Evolutionary conservation across 2,797 vertebrate genomes (phyloP).

Genomic region (Pangasius larnaudii): DNA sequence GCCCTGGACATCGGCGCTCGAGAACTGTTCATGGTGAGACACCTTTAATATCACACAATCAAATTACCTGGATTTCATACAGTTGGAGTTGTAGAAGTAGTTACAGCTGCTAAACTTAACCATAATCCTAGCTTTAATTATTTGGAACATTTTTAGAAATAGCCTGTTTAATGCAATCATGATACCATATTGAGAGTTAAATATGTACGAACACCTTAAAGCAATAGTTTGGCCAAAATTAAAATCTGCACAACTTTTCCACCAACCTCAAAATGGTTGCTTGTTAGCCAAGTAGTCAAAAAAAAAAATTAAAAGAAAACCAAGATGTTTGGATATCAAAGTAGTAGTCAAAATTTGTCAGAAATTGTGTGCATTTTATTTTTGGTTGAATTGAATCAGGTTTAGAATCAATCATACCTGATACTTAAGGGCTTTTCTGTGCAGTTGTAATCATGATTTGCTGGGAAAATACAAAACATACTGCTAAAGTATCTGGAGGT

Average conservation of each 20-base stretch:
- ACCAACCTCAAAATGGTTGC: no score
- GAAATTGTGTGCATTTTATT: no score
- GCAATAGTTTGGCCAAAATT: no score
- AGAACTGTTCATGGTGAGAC: conserved; percentile 88
- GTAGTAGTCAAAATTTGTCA: no score
- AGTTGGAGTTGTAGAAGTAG: neutral
- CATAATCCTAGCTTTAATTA: neutral
- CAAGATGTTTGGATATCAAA: no score
- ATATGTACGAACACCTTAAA: neutral
- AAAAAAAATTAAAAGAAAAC: no score
- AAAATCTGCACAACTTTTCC: no score
- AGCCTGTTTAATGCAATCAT: neutral
- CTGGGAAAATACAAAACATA: neutral
- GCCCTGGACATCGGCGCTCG: conserved; percentile 89
- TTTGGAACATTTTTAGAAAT: neutral
- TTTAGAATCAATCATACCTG: neutral
- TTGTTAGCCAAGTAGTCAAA: no score
- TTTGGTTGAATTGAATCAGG: no score
- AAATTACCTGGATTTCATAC: neutral
- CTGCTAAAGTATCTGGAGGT: neutral
- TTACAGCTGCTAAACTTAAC: neutral
- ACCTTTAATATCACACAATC: neutral
- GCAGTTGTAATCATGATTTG: neutral
- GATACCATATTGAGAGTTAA: neutral
- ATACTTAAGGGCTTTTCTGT: neutral